Evolutionary conservation across 2,113 vertebrate genomes (phyloP).

Genomic region (Scomber scombrus): DNA sequence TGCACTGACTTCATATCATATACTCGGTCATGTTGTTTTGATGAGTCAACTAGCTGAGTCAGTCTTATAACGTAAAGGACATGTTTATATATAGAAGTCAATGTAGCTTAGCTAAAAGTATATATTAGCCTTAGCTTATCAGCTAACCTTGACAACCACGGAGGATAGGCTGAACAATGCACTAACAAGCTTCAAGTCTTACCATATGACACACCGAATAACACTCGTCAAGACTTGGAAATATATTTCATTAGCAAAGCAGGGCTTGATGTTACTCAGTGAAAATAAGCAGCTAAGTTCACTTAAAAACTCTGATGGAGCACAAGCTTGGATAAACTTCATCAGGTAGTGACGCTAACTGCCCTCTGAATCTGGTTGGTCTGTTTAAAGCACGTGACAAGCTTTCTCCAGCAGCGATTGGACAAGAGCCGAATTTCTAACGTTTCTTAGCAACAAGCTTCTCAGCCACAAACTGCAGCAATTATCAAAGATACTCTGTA

Average conservation of each 20-base stretch:
- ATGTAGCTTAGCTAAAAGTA: background rate
- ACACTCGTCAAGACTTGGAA: background rate
- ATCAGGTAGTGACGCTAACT: background rate
- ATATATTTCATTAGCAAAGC: background rate
- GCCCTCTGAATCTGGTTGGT: conserved; percentile 42
- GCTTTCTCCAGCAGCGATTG: conserved; percentile 35
- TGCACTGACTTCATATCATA: background rate
- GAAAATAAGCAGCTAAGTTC: background rate
- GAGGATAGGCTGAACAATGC: background rate
- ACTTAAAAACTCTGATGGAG: background rate
- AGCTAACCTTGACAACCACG: conserved; percentile 7
- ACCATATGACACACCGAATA: conserved; percentile 46
- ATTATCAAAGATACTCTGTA: too few relatives aligned
- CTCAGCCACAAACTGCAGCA: too few relatives aligned
- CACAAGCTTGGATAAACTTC: conserved; percentile 26
- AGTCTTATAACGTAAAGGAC: background rate
- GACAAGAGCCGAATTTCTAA: background rate
- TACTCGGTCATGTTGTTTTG: background rate
- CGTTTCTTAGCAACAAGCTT: conserved; percentile 61
- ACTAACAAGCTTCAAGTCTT: conserved; percentile 8
- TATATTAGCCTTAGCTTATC: conserved; percentile 20
- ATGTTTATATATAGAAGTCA: background rate
- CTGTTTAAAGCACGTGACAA: conserved; percentile 36
- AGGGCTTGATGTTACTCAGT: background rate
- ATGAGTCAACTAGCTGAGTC: background rate